Base-by-base conservation (phyloP, 1,140 invertebrate species). In the Sipha flava region DNA sequence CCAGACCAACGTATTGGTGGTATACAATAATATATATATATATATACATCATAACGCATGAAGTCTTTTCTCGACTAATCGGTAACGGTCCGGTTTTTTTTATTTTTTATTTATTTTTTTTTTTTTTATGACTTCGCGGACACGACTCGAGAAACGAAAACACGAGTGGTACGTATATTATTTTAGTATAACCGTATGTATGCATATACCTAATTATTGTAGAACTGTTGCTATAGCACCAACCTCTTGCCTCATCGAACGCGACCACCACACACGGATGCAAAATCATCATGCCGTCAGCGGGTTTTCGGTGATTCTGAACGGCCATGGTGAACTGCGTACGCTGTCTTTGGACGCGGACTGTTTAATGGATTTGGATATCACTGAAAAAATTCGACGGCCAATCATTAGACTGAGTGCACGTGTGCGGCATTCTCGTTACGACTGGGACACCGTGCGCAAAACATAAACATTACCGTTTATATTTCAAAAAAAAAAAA, bases 261-360 rank as follows among this genome's bases (percentile, higher is more conserved):
- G 40, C 18, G 2, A 34, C 18, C 3, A 34, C 29, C 59, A n/a
- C 59, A 10, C 59, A 10, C 59, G 21, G 18, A 52, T 54, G 21
- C 9, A 10, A 23, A 14, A 16, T 40, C n/a, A 77, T 77, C 34
- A 59, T 40, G 37, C 34, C 34, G 52, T 77, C 34, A 77, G 14
- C 21, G 91, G 91, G 85, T 92, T 92, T 85, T 92, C 91, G 73
- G 91, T 92, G 85, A 92, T 92, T 85, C 91, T 90, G 84, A 92
- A 92, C 3, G 81, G 82, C 83, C 83, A 83, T 26, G 82, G 82
- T 9, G 82, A 81, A 72, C 82, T 83, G 37, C 81, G 64, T 1
- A 83, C 82, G 49, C 82, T 82, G 37, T 83, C 82, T 26, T 79
- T 81, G 14, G 82, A 83, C 31, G 40, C 37, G 18, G 82, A 83